Evolutionary conservation across 92 coral and sea anemone species (phyloP), one percentile per base, ranked within the genome.

Genomic region (Zoanthus sansibaricus): DNA sequence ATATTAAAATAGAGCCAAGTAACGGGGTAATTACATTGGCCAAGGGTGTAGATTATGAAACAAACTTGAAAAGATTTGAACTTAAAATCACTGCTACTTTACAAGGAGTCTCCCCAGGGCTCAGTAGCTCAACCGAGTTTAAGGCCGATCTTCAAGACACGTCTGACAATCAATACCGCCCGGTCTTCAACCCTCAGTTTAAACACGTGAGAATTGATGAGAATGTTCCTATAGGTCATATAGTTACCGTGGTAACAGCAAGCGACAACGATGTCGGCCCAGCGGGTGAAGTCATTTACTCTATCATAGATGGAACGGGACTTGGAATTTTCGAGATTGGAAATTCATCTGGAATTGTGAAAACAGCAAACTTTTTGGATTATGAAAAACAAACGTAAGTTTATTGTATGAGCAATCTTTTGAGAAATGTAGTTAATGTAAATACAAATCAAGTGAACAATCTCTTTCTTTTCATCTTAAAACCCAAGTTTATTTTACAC

Each of bases 221-320:
- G 49, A 16, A 75, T 18, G 83, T 87, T n/a, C 71, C 87, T 13
- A 86, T 82, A 18, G 93, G 93, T 12, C 46, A 55, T 1, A 66
- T 71, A 30, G 83, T 93, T 10, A 87, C 78, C 45, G 80, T 78
- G 9, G 90, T 87, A 25, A 58, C 20, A 32, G 98, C 95, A 12
- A 72, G 82, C 9, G 98, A 94, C 78, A 72, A 88, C 0, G 94
- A 79, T 76, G 33, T 71, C 14, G 79, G 82, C 0, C 88, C 87
- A 6, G 91, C 79, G 30, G 94, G 96, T 6, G 82, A 75, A 17
- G 86, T 94, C 1, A 88, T 77, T 6, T 94, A 84, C 77, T 93
- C 98, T 37, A 84, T 93, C 64, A 73, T 83, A 1, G 89, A 88
- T 14, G 98, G 98, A 18, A 93, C 96, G 33, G 98, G 98, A 20